Percentiles rank a stretch among this genome's conserved stretches.
Evolutionary conservation across 2,113 vertebrate species (phyloP).

Genomic region (Chloropsis hardwickii): DNA sequence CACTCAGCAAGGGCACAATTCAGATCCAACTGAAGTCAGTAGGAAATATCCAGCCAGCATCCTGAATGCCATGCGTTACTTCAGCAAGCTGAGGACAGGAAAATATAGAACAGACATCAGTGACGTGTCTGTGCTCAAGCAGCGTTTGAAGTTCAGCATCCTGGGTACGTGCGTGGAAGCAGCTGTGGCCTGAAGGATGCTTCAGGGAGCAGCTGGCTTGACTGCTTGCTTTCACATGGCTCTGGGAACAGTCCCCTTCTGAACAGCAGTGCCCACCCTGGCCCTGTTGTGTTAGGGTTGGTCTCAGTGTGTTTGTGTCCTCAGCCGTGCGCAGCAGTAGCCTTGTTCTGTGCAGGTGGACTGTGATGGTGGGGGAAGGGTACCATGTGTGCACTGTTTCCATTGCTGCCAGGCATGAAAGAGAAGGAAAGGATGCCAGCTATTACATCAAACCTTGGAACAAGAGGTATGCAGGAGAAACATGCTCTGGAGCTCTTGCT

Average conservation of each 20-base stretch:
- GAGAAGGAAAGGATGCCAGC: not conserved
- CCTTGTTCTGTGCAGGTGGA: not conserved
- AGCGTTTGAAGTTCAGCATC: not conserved
- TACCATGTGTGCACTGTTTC: not conserved
- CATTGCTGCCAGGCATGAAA: not conserved
- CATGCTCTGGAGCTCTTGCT: not conserved
- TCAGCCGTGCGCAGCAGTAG: not conserved
- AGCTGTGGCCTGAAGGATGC: not conserved
- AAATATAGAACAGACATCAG: not conserved
- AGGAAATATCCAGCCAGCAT: conserved; percentile 21
- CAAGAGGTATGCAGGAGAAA: not conserved
- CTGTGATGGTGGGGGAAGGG: not conserved
- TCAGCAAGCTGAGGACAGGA: not conserved
- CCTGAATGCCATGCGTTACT: not conserved
- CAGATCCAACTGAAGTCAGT: not conserved
- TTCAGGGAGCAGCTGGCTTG: not conserved
- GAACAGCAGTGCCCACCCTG: not conserved
- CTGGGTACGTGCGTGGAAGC: not conserved
- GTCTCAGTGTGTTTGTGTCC: not conserved
- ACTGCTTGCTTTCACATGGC: not conserved
- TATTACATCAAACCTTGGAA: conserved; percentile 45
- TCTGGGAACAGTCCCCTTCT: not conserved
- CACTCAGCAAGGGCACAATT: not conserved
- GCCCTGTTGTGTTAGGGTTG: too few relatives aligned
- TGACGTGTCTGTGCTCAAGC: not conserved